Conservation (phyloP, 2,888 invertebrate species). For the Orthosia cruda region DNA sequence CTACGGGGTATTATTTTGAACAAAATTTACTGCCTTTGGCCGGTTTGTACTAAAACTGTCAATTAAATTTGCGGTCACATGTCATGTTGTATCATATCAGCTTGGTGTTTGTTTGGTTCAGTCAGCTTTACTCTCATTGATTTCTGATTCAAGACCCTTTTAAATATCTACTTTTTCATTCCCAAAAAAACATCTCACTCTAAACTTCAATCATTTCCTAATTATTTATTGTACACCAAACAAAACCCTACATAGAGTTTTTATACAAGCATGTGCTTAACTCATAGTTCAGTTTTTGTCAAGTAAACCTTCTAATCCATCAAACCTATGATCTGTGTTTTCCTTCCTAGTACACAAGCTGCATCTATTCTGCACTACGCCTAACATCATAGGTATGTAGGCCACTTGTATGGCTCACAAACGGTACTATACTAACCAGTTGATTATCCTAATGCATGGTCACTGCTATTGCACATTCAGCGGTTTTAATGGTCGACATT, state of each 20-base stretch:
- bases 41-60: background rate
- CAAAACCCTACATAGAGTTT: no score
- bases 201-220: no score
- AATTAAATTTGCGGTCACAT: background rate
- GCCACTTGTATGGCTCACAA: slow-evolving; percentile 51
- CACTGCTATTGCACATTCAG: slow-evolving; percentile 47
- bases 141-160: background rate
- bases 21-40: background rate
- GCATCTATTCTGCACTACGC: slow-evolving; percentile 39
- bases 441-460: slow-evolving; percentile 58
- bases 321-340: background rate
- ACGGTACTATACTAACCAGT: slow-evolving; percentile 58
- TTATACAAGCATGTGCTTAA: no score
- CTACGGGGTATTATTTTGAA: background rate
- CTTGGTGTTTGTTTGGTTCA: background rate
- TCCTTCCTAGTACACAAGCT: slow-evolving; percentile 23
- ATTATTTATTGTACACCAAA: no score
- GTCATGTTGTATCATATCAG: background rate
- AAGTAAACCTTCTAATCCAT: background rate
- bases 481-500: slow-evolving; percentile 39
- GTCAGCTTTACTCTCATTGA: background rate
- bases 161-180: background rate
- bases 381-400: slow-evolving; percentile 49
- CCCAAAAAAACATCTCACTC: background rate
- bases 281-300: no score